Percentiles rank a stretch among this genome's conserved stretches.
Evolutionary conservation across 2,113 vertebrate species (phyloP).

Genomic region (Ia io): DNA sequence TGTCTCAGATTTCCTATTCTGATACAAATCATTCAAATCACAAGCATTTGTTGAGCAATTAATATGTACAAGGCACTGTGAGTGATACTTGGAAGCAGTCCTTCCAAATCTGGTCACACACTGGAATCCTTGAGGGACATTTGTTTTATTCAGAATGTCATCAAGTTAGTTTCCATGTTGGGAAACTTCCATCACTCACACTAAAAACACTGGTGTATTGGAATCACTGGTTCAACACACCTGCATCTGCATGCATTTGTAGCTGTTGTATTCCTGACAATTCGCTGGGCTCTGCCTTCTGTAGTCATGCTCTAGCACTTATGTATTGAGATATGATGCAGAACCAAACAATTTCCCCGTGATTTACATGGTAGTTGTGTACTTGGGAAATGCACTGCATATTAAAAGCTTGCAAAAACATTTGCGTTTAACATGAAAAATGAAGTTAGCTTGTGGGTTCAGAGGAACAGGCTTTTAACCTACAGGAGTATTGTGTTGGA

Average conservation of each 20-base stretch:
- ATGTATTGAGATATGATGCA: not conserved
- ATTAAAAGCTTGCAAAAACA: not conserved
- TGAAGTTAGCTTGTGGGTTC: not conserved
- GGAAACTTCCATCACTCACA: not conserved
- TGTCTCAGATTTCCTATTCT: not conserved
- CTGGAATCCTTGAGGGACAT: not conserved
- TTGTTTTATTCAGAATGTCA: slow-evolving; percentile 8
- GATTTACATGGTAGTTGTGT: not conserved
- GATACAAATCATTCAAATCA: not conserved
- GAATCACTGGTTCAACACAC: not conserved
- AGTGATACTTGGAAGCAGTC: not conserved
- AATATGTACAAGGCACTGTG: not conserved
- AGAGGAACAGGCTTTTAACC: not conserved
- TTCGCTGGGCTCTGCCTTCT: not conserved
- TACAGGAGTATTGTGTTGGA: not conserved
- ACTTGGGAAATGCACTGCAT: not conserved
- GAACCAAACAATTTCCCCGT: not conserved
- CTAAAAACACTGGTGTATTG: not conserved
- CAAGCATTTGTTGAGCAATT: not conserved
- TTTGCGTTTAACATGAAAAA: not conserved
- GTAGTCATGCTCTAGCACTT: not conserved
- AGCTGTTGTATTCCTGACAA: not conserved
- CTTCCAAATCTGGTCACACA: not conserved
- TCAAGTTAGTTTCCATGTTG: not conserved
- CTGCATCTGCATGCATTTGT: not conserved